Evolutionary conservation across 1,140 invertebrate species (phyloP).

Genomic region (Platorchestia sp.): DNA sequence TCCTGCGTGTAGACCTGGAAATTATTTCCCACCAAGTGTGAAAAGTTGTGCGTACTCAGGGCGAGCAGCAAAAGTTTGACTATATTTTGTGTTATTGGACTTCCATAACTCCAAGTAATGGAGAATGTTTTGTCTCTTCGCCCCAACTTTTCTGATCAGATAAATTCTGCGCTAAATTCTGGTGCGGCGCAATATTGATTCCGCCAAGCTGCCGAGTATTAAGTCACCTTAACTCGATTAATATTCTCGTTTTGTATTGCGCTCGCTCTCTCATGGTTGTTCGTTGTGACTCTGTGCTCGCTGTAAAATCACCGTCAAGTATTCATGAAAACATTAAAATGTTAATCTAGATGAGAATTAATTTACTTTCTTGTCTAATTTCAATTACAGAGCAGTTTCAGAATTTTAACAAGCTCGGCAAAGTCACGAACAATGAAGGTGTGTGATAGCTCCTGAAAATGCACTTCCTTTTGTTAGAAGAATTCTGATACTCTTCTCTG

Average conservation of each 20-base stretch:
- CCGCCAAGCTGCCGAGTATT: neutral
- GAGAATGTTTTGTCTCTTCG: neutral
- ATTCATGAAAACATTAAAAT: too few species aligned
- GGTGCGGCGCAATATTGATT: neutral
- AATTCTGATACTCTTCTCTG: too few species aligned
- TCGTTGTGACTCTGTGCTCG: too few species aligned
- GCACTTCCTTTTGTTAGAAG: too few species aligned
- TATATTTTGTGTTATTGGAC: conserved; percentile 1
- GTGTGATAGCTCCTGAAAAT: too few species aligned
- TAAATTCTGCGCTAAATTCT: neutral
- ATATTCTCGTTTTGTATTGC: neutral
- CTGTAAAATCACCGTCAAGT: too few species aligned
- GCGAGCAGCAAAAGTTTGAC: neutral
- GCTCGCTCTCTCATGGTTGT: too few species aligned
- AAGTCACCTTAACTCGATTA: neutral
- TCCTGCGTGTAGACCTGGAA: neutral
- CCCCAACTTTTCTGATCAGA: neutral
- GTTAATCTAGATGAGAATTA: too few species aligned
- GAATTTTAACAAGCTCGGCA: too few species aligned
- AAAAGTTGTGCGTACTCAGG: neutral
- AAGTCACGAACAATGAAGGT: too few species aligned
- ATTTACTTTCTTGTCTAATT: too few species aligned
- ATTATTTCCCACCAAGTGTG: neutral
- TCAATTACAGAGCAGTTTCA: too few species aligned
- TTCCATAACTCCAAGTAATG: neutral